Conservation (phyloP, 1,140 invertebrate genomes). For the Nomia melanderi region DNA sequence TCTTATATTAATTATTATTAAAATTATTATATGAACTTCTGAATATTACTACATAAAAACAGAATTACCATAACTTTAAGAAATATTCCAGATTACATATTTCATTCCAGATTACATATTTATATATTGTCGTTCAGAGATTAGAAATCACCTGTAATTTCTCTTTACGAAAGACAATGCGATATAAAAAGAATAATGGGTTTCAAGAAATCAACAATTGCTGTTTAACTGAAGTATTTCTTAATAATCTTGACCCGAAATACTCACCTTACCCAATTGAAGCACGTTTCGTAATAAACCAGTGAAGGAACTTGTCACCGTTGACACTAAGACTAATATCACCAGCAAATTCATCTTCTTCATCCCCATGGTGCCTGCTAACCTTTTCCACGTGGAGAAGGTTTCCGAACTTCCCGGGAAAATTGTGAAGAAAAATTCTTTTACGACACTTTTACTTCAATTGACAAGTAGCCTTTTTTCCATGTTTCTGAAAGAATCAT, state of each 20-base stretch:
- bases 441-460: background rate
- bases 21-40: no score
- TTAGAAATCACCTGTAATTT: no score
- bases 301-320: slow-evolving; percentile 25
- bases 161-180: no score
- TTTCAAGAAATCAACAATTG: no score
- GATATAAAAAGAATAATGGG: no score
- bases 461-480: background rate
- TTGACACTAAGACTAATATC: background rate
- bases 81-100: no score
- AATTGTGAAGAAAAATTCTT: background rate
- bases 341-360: slow-evolving; percentile 2
- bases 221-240: no score
- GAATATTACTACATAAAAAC: no score
- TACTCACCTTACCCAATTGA: slow-evolving; percentile 61
- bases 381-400: background rate
- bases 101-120: no score
- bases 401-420: background rate
- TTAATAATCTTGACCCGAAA: background rate
- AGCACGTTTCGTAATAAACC: slow-evolving; percentile 53
- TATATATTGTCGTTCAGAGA: no score
- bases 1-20: no score
- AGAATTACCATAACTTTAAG: no score
- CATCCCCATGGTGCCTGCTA: slow-evolving; percentile 25
- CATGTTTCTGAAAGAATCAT: slow-evolving; percentile 23